These are phyloP conservation scores for Anguilla japonica DNA, from an alignment of 2,113 vertebrate genomes.

Conservation along the genomic window DNA sequence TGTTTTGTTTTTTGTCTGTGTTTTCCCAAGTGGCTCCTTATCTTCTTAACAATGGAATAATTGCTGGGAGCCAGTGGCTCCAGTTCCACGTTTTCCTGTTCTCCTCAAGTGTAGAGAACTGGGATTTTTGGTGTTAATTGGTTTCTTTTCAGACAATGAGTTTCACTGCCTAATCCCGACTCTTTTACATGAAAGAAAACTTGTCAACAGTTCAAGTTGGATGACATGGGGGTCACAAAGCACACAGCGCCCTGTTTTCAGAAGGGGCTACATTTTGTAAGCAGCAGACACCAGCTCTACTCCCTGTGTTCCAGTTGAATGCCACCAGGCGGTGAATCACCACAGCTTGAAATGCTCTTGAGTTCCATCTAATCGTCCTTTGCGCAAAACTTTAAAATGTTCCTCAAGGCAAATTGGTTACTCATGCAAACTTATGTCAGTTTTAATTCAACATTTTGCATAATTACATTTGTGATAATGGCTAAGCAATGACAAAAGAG, in stretches of 20 bases:
- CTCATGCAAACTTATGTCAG: not conserved
- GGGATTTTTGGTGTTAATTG: not conserved
- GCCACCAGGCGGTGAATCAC: slow-evolving; percentile 6
- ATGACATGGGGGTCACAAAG: not conserved
- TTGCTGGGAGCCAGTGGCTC: no score
- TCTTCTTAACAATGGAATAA: not conserved
- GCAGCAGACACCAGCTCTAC: not conserved
- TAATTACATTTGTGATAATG: not conserved
- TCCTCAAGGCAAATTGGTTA: not conserved
- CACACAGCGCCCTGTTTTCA: not conserved
- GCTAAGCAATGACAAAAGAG: not conserved
- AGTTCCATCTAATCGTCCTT: not conserved
- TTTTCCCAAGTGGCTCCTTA: not conserved
- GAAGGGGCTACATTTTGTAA: not conserved
- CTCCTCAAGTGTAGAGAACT: not conserved
- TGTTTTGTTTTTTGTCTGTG: no score
- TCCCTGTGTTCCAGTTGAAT: not conserved
- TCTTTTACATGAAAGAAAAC: not conserved
- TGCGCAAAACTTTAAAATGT: not conserved
- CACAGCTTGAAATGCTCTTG: not conserved
- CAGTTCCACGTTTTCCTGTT: not conserved
- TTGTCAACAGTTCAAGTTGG: not conserved
- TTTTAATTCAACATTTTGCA: not conserved
- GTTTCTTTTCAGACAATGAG: not conserved
- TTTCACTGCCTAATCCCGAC: not conserved